Evolutionary conservation across 2,113 vertebrate genomes (phyloP).

Genomic region (Scalopus aquaticus): DNA sequence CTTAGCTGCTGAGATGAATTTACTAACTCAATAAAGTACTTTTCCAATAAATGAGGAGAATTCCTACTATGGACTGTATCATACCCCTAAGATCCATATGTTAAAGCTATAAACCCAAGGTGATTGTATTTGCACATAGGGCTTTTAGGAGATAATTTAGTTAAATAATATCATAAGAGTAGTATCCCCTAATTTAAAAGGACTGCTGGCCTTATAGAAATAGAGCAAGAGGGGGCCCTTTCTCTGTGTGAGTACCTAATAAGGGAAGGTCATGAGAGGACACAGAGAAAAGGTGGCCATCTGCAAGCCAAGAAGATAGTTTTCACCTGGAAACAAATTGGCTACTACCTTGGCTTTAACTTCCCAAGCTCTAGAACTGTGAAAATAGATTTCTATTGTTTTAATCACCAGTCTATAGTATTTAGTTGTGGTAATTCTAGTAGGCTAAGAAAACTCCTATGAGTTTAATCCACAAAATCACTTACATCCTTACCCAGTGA

Average conservation of each 20-base stretch:
- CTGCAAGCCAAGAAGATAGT: background rate
- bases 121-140: background rate
- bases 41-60: background rate
- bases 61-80: background rate
- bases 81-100: background rate
- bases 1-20: background rate
- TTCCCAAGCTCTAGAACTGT: background rate
- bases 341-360: background rate
- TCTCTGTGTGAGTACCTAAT: background rate
- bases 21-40: background rate
- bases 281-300: background rate
- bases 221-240: background rate
- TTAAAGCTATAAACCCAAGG: background rate
- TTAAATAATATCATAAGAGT: background rate
- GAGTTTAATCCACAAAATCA: background rate
- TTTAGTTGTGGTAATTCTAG: background rate
- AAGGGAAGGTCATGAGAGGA: background rate
- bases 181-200: background rate
- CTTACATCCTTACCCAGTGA: background rate
- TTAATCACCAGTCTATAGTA: background rate
- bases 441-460: background rate
- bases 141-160: background rate
- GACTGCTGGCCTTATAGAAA: background rate
- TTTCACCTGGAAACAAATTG: background rate
- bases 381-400: background rate